Evolutionary conservation across 2,113 vertebrate species (phyloP).

Genomic region (Aspiorhynchus laticeps): DNA sequence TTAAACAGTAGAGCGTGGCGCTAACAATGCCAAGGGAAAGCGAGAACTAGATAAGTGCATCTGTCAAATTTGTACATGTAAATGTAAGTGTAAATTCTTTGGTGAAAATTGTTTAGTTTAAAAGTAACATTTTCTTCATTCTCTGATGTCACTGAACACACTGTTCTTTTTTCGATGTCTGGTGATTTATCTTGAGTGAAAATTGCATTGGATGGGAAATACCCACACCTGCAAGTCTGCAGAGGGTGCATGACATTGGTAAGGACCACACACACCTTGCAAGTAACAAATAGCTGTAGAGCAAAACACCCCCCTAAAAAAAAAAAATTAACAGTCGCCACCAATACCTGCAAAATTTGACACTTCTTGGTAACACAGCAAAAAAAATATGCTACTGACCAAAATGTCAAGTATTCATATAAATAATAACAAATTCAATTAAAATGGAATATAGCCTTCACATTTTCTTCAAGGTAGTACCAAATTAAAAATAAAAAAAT

Average conservation of each 20-base stretch:
- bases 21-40: no score
- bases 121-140: neutral
- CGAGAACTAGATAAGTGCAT: no score
- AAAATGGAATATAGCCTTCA: neutral
- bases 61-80: no score
- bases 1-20: no score
- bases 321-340: no score
- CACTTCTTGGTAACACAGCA: neutral
- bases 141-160: neutral
- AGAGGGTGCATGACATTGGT: neutral
- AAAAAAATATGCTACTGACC: neutral
- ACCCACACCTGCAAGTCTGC: neutral
- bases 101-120: neutral
- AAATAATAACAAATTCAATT: neutral
- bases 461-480: neutral
- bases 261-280: neutral
- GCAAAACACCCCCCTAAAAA: neutral
- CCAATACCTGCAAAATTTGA: neutral
- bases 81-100: neutral
- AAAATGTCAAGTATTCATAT: neutral
- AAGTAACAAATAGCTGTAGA: neutral
- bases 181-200: neutral
- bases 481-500: neutral
- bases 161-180: neutral
- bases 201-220: neutral